Evolutionary conservation across 2,888 invertebrate genomes (phyloP), one percentile per base, ranked within the genome.

Genomic region (Andrena trimmerana): DNA sequence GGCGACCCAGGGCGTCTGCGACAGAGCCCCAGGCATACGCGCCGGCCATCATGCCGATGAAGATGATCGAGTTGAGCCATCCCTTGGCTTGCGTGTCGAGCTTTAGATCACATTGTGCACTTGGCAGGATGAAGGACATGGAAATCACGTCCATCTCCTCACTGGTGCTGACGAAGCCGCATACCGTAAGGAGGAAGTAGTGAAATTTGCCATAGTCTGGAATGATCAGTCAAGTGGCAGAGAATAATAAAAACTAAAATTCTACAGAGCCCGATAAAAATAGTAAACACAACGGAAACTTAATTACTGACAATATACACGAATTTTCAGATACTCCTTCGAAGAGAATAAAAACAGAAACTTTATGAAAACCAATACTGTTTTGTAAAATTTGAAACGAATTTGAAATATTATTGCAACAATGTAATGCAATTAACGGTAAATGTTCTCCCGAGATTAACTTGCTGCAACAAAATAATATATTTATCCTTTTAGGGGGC

Each of bases 111-210:
- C 98, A 98, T 95, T 98, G 97, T 88, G 98, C 98, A 91, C 98
- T 97, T 63, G 98, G 98, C 85, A 98, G 95, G 94, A 98, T 97
- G 96, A 98, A 98, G 89, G 98, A 98, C 97, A 98, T 98, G 91
- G 97, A 98, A 93, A 98, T 97, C 95, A 98, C 98, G 95, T 98
- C 98, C 97, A 98, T 98, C 95, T 98, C 98, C 96, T 98, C 98
- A 94, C 98, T 98, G 89, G 98, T 98, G 95, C 97, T 97, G 94
- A 98, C 98, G 95, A 98, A 97, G 90, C 98, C 98, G 95, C 98
- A 98, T 94, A 98, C 97, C 93, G 97, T 96, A 95, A 98, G 95
- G 94, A 98, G 96, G 92, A 97, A 95, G 95, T 97, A 97, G 95
- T 98, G 98, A 95, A 98, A 98, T 94, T 97, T 96, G 92, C 97